Percentiles rank a stretch among this genome's conserved stretches.
These are phyloP conservation scores for Tokudaia muenninki DNA, from an alignment of 2,797 vertebrate species.

Conservation along the genomic window DNA sequence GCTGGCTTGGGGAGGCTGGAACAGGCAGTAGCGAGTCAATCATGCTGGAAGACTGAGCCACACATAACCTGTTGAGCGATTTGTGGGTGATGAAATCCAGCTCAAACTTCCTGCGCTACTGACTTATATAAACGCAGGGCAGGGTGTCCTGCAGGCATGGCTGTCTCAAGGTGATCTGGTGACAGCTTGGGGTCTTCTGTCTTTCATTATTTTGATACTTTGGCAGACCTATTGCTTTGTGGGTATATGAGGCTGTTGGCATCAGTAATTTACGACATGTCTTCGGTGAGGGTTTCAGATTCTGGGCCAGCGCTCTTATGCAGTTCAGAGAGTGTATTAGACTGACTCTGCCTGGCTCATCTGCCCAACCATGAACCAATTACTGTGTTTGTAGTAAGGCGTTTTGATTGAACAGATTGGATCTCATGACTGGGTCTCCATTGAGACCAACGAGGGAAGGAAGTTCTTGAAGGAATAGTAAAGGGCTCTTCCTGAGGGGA, in stretches of 20 bases:
- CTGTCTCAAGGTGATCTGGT: background rate
- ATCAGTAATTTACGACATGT: background rate
- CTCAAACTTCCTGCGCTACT: background rate
- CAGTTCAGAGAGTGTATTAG: background rate
- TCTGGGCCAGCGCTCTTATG: background rate
- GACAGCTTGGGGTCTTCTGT: background rate
- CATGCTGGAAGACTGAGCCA: background rate
- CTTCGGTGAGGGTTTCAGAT: background rate
- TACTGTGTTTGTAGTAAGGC: background rate
- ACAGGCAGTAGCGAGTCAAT: background rate
- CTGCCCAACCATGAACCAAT: background rate
- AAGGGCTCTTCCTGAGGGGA: background rate
- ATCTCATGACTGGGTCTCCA: background rate
- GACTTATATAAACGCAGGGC: background rate
- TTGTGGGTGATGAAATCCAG: background rate
- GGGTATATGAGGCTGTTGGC: background rate
- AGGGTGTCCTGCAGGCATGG: background rate
- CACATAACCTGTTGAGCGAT: background rate
- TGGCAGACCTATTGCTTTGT: background rate
- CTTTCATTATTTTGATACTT: background rate
- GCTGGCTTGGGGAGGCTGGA: background rate
- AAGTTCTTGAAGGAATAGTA: background rate
- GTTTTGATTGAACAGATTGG: background rate
- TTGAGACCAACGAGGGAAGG: background rate
- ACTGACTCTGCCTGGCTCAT: background rate